Base-by-base conservation (phyloP, 2,113 vertebrate species). In the Hippocampus barbouri region DNA sequence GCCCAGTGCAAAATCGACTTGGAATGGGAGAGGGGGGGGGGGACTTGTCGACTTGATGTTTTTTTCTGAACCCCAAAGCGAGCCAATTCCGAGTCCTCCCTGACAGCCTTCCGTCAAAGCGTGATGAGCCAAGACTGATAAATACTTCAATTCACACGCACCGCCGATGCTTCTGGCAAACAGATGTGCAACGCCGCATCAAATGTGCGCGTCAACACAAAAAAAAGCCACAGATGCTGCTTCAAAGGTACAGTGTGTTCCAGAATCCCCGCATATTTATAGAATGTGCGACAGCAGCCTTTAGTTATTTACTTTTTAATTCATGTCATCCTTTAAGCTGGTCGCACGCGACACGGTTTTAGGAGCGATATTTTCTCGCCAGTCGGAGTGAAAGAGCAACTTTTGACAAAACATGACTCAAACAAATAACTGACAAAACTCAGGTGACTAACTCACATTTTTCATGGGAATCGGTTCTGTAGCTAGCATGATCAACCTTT, bases 1-100 rank as follows among this genome's bases (percentile, higher is more conserved):
- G 85, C 84, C 78, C 70, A 66, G 74, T 79, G 68, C 81, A 88
- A 88, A 89, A 87, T 80, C 86, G 68, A 89, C 91, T 86, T 75
- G 71, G 61, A 54, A 34, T 34, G 30, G 30, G 4, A 34, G 30
- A 34, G 30, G 5, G 30, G 34, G 56, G 9, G 10, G 27, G 15
- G 67, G 60, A 68, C 89, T 84, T 90, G 86, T 68, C 68, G 74
- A 74, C 54, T 89, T 87, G 78, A 78, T 77, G 64, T 66, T 78
- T 78, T 73, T 80, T 75, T 70, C 67, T 65, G 8, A 11, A 3
- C 74, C 71, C 10, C 4, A 23, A 47, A 25, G 40, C 21, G 14
- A 72, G 74, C 67, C 76, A 82, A 82, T 86, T 84, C 77, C 53
- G 80, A 74, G 79, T 79, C 47, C 75, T 73, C 66, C 51, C 80